Evolutionary conservation across 2,797 vertebrate species (phyloP), one percentile per base, ranked within the genome.

Genomic region (Typhlichthys eigenmanni): DNA sequence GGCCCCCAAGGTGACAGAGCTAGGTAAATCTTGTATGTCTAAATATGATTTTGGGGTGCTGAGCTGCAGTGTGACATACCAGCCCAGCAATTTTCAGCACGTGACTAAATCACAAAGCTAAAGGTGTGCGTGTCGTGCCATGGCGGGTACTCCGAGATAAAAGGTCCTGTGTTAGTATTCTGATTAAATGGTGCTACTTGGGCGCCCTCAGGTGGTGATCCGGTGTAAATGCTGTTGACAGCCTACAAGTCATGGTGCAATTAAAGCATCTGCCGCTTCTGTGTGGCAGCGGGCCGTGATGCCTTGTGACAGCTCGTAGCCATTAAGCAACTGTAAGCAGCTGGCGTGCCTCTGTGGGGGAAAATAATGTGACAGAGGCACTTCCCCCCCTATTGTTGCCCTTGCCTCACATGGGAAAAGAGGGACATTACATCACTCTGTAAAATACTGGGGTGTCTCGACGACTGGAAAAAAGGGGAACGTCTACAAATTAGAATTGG

Each of bases 271-370:
- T 90, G 89, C 88, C 81, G 80, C 82, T 88, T 81, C 85, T 82
- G 85, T 86, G 83, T 87, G 85, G 82, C 87, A 78, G 87, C 76
- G 74, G 81, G 74, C 81, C 69, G 78, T 90, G 89, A 93, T 91
- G 90, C 81, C 88, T 89, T 85, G 74, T 92, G 92, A 92, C 91
- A 92, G 89, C 90, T 79, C 85, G 65, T 86, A 82, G 91, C 90
- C 90, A 92, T 92, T 92, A 91, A 90, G 89, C 89, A 91, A 90
- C 90, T 91, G 91, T 91, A 91, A 91, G 90, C 92, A 92, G 87
- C 91, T 92, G 91, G 89, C 84, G 73, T 80, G 81, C 84, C 88
- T 87, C 84, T 72, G 80, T 86, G 85, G 86, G 91, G 87, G 85
- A 55, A 88, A 84, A 88, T 89, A 88, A 91, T 89, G 89, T 89